Base-by-base conservation (phyloP, 1,140 invertebrate genomes). In the Phthorimaea operculella region DNA sequence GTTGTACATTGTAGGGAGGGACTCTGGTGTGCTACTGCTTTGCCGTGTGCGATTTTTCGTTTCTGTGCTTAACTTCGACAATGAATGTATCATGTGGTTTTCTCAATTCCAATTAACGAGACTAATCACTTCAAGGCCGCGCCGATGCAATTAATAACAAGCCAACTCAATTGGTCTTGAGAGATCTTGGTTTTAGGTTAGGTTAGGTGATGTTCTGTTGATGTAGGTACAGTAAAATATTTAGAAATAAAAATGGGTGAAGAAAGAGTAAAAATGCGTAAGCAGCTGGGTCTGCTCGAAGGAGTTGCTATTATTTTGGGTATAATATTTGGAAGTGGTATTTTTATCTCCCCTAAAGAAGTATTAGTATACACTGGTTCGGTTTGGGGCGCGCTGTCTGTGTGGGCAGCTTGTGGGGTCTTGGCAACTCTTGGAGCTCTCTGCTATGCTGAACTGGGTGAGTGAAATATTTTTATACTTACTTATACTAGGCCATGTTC, bases 301-400 rank as follows among this genome's bases (percentile, higher is more conserved):
- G 95, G 95, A 8, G 91, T 95, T 33, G 92, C 93, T 39, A 93
- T 96, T 54, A 95, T 96, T 71, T 83, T 96, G 57, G 95, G 95
- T 45, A 94, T 95, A 33, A 96, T 96, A 64, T 93, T 96, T 68
- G 95, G 95, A 2, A 94, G 94, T 51, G 94, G 94, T 54, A 99
- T 99, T 70, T 99, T 99, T 80, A 93, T 99, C 44, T 96, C 96
- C 0, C 98, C 98, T 0, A 96, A 95, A 83, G 98, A 97, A 62
- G 96, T 99, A 6, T 88, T 99, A 7, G 76, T 89, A 60, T 90
- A 97, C 83, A 92, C 95, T 0, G 94, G 95, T 4, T 96, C 96
- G 42, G 90, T 96, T 12, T 95, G 95, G 51, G 87, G 94, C 17
- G 94, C 96, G 0, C 83, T 99, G 4, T 76, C 94, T n/a, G 90